phyloP scores from a whole-genome alignment of 1,140 invertebrate species.

The Drosophila nannoptera region DNA sequence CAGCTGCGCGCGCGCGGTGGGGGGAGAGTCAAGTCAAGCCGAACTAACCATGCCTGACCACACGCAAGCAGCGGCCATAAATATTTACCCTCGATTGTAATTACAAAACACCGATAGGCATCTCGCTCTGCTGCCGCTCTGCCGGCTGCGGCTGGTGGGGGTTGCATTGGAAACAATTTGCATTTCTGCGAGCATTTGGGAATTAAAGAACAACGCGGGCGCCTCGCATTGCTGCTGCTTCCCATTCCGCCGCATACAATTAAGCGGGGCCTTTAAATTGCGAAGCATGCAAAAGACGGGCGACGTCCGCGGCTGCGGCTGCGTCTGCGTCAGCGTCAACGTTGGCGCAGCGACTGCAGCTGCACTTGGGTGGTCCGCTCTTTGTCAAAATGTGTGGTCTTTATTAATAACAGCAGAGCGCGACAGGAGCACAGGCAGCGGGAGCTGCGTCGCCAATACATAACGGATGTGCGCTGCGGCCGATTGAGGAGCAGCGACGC shows the following conservation, averaged over 20 bases:
- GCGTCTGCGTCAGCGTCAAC: constrained; percentile 28
- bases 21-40: constrained; percentile 1
- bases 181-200: constrained; percentile 62
- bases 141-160: constrained; percentile 30
- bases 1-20: background rate
- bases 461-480: constrained; percentile 60
- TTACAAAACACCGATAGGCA: constrained; percentile 77
- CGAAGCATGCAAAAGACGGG: constrained; percentile 58
- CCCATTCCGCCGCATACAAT: constrained; percentile 59
- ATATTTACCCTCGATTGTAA: constrained; percentile 75
- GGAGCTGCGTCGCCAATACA: constrained; percentile 64
- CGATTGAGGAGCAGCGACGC: constrained; percentile 14
- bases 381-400: constrained; percentile 79
- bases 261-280: constrained; percentile 73
- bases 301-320: constrained; percentile 32
- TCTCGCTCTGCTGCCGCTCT: constrained; percentile 32
- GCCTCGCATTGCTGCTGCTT: constrained; percentile 14
- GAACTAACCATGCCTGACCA: constrained; percentile 66
- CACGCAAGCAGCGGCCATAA: constrained; percentile 58
- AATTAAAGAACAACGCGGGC: constrained; percentile 59
- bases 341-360: constrained; percentile 40
- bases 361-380: constrained; percentile 77
- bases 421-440: constrained; percentile 29
- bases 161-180: constrained; percentile 62
- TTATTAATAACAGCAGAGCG: constrained; percentile 75